phyloP scores from a whole-genome alignment of 1,140 invertebrate species.

The Ceratina australensis region DNA sequence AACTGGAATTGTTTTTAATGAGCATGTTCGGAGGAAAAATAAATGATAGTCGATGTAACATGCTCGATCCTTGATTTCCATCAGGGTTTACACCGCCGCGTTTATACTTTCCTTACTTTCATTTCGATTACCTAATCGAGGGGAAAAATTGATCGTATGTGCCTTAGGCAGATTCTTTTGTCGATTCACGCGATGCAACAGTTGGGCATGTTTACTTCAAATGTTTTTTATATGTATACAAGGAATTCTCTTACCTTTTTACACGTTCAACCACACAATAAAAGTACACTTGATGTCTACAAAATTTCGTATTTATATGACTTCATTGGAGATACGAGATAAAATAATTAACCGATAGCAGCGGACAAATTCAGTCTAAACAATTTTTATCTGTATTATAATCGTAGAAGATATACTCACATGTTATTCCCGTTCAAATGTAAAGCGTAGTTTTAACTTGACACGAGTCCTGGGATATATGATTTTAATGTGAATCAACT shows the following conservation, averaged over 20 bases:
- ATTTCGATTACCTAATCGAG: conserved; percentile 41
- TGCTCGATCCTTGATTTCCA: neutral
- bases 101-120: conserved; percentile 41
- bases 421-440: too few species aligned
- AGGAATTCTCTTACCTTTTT: too few species aligned
- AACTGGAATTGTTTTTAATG: neutral
- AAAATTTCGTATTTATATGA: too few species aligned
- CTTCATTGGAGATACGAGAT: too few species aligned
- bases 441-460: too few species aligned
- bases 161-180: neutral
- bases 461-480: neutral
- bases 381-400: neutral
- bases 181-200: too few species aligned
- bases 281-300: too few species aligned
- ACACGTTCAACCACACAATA: too few species aligned
- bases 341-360: too few species aligned
- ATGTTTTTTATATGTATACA: too few species aligned
- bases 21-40: neutral
- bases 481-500: neutral
- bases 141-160: conserved; percentile 27
- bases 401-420: neutral
- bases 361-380: neutral
- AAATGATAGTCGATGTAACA: neutral
- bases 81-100: neutral
- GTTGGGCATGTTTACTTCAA: too few species aligned